Percentiles rank a stretch among this genome's conserved stretches.
phyloP scores from a whole-genome alignment of 2,113 vertebrate genomes.

The Lasiurus cinereus region DNA sequence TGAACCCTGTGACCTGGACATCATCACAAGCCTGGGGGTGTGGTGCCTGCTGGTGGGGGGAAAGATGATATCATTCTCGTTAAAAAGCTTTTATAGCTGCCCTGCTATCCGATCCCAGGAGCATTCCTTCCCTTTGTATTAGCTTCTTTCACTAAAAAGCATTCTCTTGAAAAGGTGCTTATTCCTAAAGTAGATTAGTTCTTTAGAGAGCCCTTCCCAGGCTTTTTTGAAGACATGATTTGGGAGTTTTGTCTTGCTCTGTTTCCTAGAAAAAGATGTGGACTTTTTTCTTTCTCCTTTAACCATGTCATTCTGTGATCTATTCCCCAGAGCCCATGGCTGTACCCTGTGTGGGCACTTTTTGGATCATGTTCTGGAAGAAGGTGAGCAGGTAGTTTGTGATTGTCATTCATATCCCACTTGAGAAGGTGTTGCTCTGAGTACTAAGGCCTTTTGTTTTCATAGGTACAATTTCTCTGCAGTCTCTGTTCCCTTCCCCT shows the following conservation, averaged over 20 bases:
- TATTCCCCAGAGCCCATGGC: not conserved
- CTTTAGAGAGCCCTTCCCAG: not conserved
- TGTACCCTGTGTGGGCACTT: not conserved
- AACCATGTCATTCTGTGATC: not conserved
- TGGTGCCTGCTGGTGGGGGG: slow-evolving; percentile 74
- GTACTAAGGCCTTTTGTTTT: not conserved
- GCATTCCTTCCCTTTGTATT: not conserved
- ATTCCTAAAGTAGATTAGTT: slow-evolving; percentile 6
- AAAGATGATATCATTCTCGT: slow-evolving; percentile 77
- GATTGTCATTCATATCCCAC: not conserved
- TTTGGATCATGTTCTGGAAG: not conserved
- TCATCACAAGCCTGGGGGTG: slow-evolving; percentile 65
- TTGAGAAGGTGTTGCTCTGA: not conserved
- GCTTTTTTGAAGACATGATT: not conserved
- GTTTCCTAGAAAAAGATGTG: not conserved
- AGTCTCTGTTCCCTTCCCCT: not conserved
- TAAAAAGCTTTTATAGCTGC: slow-evolving; percentile 63
- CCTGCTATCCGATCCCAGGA: slow-evolving; percentile 52
- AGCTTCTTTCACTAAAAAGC: slow-evolving; percentile 51
- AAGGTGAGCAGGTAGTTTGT: not conserved
- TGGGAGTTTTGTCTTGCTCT: slow-evolving; percentile 5
- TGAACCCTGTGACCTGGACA: slow-evolving; percentile 68
- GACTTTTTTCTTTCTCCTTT: not conserved
- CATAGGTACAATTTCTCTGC: not conserved
- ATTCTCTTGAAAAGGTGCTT: slow-evolving; percentile 64